Percentiles rank a stretch among this genome's conserved stretches.
phyloP scores from a whole-genome alignment of 2,113 vertebrate species.

The Phyllostomus hastatus region DNA sequence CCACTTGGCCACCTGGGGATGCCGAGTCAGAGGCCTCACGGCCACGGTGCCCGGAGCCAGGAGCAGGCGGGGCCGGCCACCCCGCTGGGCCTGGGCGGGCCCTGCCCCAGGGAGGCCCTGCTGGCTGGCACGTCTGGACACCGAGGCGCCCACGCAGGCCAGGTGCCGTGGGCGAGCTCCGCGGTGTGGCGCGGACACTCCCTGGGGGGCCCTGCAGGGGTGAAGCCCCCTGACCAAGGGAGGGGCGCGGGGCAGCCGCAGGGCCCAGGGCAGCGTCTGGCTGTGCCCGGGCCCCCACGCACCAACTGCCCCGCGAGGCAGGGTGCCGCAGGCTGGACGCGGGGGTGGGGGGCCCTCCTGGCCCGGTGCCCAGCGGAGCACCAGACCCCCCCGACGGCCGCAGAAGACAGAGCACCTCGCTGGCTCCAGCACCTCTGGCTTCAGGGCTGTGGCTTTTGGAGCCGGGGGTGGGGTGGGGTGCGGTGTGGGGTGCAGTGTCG shows the following conservation, averaged over 20 bases:
- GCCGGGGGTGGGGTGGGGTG: background rate
- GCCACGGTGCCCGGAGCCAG: fast-evolving
- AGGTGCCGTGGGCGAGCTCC: fast-evolving
- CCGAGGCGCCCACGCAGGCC: fast-evolving
- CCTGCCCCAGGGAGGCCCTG: background rate
- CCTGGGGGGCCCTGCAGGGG: background rate
- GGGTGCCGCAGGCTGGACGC: too few species aligned
- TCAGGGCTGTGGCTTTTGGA: background rate
- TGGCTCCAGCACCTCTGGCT: background rate
- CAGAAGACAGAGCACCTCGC: background rate
- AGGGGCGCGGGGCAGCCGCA: fast-evolving
- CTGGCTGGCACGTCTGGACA: background rate
- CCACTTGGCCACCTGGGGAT: fast-evolving
- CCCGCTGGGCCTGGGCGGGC: fast-evolving
- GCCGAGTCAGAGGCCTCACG: fast-evolving
- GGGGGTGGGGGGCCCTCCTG: fast-evolving
- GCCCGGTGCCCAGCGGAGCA: fast-evolving
- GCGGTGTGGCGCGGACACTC: fast-evolving
- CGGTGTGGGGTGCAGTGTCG: too few species aligned
- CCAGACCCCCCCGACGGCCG: background rate
- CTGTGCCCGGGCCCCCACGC: background rate
- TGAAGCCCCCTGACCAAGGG: background rate
- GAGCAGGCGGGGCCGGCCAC: background rate
- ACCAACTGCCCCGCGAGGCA: background rate
- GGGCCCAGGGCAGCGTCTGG: background rate